A percentile compares a stretch with the other conserved stretches of the same genome.
Conservation (phyloP, 2,113 vertebrate species). For the Anser brachyrhynchus region DNA sequence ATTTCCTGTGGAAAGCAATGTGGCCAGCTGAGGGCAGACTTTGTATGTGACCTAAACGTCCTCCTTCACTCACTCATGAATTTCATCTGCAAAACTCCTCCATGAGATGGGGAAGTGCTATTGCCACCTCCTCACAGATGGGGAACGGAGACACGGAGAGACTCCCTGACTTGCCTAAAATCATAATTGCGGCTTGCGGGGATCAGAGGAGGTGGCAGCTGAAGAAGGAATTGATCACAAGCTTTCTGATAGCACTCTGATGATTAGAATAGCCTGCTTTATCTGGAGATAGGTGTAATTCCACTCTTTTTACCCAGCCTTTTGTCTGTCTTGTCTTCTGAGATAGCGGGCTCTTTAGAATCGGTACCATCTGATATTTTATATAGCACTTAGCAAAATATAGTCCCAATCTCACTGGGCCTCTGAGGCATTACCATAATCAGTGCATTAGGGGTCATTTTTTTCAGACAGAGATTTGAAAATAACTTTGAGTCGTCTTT, state of each 20-base stretch:
- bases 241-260: constrained; percentile 1
- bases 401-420: not conserved
- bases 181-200: not conserved
- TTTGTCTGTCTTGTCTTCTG: constrained; percentile 33
- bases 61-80: not conserved
- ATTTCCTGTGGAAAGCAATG: not conserved
- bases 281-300: constrained; percentile 52
- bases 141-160: not conserved
- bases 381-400: constrained; percentile 56
- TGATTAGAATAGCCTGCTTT: constrained; percentile 16
- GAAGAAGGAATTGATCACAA: constrained; percentile 26
- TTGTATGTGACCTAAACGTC: rapidly evolving
- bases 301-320: not conserved
- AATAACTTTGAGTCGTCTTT: constrained; percentile 59
- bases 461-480: constrained; percentile 51
- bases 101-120: not conserved
- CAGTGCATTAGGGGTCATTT: constrained; percentile 60
- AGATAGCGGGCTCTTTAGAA: constrained; percentile 27
- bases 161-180: not conserved
- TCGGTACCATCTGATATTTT: constrained; percentile 42
- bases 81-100: not conserved
- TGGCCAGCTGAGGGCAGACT: not conserved
- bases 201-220: not conserved
- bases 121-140: not conserved
- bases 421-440: constrained; percentile 59